Evolutionary conservation across 2,888 invertebrate genomes (phyloP).

Genomic region (Drosophila vallismaia): DNA sequence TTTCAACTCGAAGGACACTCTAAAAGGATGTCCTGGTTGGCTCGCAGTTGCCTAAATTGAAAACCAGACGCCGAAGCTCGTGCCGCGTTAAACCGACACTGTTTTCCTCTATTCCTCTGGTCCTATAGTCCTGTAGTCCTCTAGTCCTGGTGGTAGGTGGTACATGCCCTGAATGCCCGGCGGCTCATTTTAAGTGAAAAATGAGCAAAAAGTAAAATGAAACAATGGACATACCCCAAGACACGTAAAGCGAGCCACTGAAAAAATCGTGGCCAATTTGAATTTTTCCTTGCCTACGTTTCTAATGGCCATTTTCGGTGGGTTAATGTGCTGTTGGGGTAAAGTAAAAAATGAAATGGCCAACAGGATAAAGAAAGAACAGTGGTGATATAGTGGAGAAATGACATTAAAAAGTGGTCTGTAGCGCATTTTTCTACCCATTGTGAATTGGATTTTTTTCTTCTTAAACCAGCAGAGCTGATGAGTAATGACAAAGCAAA

Average conservation of each 20-base stretch:
- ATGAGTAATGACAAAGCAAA: constrained; percentile 80
- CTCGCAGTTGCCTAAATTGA: constrained; percentile 71
- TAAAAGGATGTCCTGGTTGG: constrained; percentile 68
- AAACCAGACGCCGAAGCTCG: constrained; percentile 54
- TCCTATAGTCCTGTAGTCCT: not conserved
- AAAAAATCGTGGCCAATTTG: constrained; percentile 83
- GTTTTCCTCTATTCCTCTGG: constrained; percentile 12
- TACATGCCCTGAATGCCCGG: constrained; percentile 76
- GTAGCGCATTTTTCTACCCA: constrained; percentile 40
- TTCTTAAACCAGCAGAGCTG: constrained; percentile 42
- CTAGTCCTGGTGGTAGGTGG: constrained; percentile 27
- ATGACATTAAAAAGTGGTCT: constrained; percentile 40
- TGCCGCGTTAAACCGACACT: constrained; percentile 22
- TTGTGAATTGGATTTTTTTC: constrained; percentile 41
- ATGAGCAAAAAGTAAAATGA: constrained; percentile 79
- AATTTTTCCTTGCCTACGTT: constrained; percentile 77
- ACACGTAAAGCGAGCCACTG: constrained; percentile 19
- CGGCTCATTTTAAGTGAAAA: constrained; percentile 77
- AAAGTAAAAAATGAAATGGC: constrained; percentile 53
- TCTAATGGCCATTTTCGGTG: constrained; percentile 76
- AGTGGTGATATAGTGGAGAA: constrained; percentile 46
- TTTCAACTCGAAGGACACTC: constrained; percentile 70
- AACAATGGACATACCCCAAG: constrained; percentile 75
- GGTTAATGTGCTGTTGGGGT: constrained; percentile 79
- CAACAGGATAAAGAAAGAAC: constrained; percentile 5